Evolutionary conservation across 2,797 vertebrate genomes (phyloP).

Genomic region (Acanthopagrus latus): DNA sequence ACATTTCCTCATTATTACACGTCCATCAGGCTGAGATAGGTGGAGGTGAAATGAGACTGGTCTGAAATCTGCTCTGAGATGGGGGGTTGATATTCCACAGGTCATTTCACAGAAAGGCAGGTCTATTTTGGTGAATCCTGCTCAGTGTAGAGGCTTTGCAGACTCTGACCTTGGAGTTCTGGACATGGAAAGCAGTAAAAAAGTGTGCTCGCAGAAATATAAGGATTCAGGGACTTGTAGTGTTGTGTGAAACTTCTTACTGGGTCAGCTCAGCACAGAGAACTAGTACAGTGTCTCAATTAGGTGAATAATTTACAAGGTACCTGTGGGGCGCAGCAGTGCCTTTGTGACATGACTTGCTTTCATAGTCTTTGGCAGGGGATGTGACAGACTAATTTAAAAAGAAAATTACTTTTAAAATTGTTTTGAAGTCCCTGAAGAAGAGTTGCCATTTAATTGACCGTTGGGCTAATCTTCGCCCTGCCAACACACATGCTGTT

Average conservation of each 20-base stretch:
- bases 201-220: constrained; percentile 17
- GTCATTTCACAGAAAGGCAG: constrained; percentile 57
- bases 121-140: constrained; percentile 66
- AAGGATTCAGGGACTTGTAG: constrained; percentile 53
- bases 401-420: constrained; percentile 20
- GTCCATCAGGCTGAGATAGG: constrained; percentile 30
- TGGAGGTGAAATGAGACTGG: constrained; percentile 29
- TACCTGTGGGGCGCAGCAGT: constrained; percentile 45
- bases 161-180: constrained; percentile 64
- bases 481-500: background rate
- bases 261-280: constrained; percentile 56
- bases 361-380: constrained; percentile 22
- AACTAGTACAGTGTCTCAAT: constrained; percentile 60
- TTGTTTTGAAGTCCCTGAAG: background rate
- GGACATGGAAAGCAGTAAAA: constrained; percentile 26
- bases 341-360: constrained; percentile 34
- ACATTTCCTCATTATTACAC: constrained; percentile 35
- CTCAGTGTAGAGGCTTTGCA: constrained; percentile 43
- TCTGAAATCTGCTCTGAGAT: constrained; percentile 23
- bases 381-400: constrained; percentile 5
- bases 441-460: constrained; percentile 1
- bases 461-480: background rate
- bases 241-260: constrained; percentile 47
- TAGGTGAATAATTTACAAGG: constrained; percentile 67
- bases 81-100: constrained; percentile 42